Conservation (phyloP, 2,888 invertebrate species). For the Saturnia japonica region DNA sequence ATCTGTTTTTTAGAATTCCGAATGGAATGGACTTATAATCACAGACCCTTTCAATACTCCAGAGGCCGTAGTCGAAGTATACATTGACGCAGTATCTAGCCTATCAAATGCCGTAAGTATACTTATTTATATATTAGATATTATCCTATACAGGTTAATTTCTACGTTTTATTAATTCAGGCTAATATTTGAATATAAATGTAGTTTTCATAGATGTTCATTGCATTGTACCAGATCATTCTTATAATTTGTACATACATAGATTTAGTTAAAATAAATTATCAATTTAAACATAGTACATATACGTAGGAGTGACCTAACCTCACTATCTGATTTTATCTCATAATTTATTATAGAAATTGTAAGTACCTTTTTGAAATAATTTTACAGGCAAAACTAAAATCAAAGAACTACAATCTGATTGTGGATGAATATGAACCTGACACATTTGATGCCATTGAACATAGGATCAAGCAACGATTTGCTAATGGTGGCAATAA, state of each 20-base stretch:
- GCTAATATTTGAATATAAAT: background rate
- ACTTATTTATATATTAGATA: background rate
- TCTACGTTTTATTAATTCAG: background rate
- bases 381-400: slow-evolving; percentile 56
- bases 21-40: slow-evolving; percentile 87
- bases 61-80: slow-evolving; percentile 86
- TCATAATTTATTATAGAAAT: too few species aligned
- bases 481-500: slow-evolving; percentile 83
- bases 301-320: too few species aligned
- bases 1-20: slow-evolving; percentile 73
- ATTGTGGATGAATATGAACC: slow-evolving; percentile 84
- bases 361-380: background rate
- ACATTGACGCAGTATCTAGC: slow-evolving; percentile 85
- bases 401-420: slow-evolving; percentile 81
- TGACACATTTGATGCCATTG: slow-evolving; percentile 82
- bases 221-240: background rate
- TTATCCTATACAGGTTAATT: background rate
- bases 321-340: too few species aligned
- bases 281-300: too few species aligned
- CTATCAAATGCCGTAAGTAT: slow-evolving; percentile 71
- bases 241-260: background rate
- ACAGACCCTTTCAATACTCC: slow-evolving; percentile 87
- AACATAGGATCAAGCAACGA: slow-evolving; percentile 82
- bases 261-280: background rate
- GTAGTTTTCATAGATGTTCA: too few species aligned